phyloP scores from a whole-genome alignment of 2,797 vertebrate species.

The Dendrocincla fuliginosa region DNA sequence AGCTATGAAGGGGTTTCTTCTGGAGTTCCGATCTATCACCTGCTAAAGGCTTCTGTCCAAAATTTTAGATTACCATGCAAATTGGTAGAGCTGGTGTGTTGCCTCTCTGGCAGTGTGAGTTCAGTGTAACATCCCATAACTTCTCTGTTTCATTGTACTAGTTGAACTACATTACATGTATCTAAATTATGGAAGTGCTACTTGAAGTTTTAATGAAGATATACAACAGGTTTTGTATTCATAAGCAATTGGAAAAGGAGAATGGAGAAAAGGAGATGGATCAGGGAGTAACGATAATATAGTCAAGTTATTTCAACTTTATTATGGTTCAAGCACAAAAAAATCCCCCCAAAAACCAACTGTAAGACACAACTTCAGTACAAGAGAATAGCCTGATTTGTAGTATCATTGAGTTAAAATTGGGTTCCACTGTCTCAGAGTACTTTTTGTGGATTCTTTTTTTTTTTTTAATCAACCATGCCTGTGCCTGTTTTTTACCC shows the following conservation, averaged over 20 bases:
- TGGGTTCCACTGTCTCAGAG: not conserved
- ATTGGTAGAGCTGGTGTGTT: not conserved
- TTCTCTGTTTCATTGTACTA: not conserved
- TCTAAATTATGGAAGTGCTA: not conserved
- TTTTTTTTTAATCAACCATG: not conserved
- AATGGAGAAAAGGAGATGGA: not conserved
- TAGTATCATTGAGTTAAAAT: not conserved
- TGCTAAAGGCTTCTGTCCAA: not conserved
- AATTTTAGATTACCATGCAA: not conserved
- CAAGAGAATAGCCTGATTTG: not conserved
- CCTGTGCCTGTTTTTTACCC: not conserved
- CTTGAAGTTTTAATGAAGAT: not conserved
- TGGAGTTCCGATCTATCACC: not conserved
- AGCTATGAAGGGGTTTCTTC: not conserved
- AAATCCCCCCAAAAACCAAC: too few species aligned
- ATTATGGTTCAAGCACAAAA: not conserved
- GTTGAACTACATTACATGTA: not conserved
- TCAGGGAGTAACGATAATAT: not conserved
- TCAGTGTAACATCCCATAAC: not conserved
- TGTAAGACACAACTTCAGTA: not conserved
- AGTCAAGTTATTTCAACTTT: not conserved
- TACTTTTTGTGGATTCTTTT: not conserved
- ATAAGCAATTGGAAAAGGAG: not conserved
- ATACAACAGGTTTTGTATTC: not conserved
- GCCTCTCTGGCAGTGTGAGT: not conserved